phyloP scores from a whole-genome alignment of 2,888 invertebrate species.

The Acronicta psi region DNA sequence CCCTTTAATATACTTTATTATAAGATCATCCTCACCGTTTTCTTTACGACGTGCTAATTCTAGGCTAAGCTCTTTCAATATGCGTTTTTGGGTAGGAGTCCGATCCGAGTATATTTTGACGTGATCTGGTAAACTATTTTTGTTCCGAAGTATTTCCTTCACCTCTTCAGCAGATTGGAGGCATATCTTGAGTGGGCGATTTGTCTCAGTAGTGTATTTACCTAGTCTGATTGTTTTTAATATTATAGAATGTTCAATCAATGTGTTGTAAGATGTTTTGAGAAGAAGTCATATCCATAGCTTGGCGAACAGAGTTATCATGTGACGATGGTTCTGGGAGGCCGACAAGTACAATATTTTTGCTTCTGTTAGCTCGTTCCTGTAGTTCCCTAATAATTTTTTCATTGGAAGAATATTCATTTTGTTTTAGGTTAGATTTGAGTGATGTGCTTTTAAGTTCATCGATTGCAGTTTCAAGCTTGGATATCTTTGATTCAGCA shows the following conservation, averaged over 20 bases:
- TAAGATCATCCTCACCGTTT: not conserved
- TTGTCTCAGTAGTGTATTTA: not conserved
- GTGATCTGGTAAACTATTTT: not conserved
- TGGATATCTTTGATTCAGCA: not conserved
- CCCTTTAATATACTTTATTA: not conserved
- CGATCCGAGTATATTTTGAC: not conserved
- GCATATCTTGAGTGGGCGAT: not conserved
- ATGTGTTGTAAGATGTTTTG: not conserved
- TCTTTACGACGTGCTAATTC: slow-evolving; percentile 1
- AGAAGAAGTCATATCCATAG: not conserved
- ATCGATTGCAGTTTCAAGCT: not conserved
- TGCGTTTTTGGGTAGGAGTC: not conserved
- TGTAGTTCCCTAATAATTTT: not conserved
- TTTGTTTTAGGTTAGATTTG: not conserved
- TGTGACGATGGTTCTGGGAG: not conserved
- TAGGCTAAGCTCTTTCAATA: not conserved
- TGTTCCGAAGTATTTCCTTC: not conserved
- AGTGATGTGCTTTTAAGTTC: not conserved
- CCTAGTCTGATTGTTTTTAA: not conserved
- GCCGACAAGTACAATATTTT: slow-evolving; percentile 1
- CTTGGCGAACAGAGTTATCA: not conserved
- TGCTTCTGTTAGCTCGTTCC: not conserved
- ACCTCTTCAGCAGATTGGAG: not conserved
- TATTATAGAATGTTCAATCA: not conserved
- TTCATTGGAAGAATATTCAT: not conserved